Base-by-base conservation (phyloP, 2,888 invertebrate species). In the Palloptera scutellata region DNA sequence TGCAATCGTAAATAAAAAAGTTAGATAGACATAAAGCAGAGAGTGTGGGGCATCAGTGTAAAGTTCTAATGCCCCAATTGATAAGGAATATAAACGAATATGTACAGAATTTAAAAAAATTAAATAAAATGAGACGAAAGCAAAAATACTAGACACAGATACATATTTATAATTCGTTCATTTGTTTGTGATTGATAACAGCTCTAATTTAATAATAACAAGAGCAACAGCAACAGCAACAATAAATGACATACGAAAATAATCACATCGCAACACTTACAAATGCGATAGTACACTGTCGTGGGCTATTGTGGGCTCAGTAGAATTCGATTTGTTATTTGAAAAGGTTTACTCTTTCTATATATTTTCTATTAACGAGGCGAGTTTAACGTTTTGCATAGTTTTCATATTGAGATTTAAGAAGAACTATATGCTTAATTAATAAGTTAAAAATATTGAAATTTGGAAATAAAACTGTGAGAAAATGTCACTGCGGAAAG, bases 401-500 rank as follows among this genome's bases (percentile, higher is more conserved):
- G 15, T 20, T 54, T 62, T 63, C n/a, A n/a, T n/a, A n/a, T n/a
- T n/a, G n/a, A n/a, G n/a, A n/a, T n/a, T n/a, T n/a, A n/a, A n/a
- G n/a, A n/a, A n/a, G 20, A 55, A 61, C 40, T 40, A 51, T 40
- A 30, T 13, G 10, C 52, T 48, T n/a, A n/a, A n/a, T 30, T 15
- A 10, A 19, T 13, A 45, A 15, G 40, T 40, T 2, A 41, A 40
- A 57, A 0, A 57, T 57, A 40, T 15, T 10, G 20, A 54, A 12
- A 54, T 10, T 30, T n/a, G n/a, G n/a, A 45, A 10, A 4, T n/a
- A 15, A 20, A 54, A 54, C 43, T 64, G 1, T 30, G 2, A 30
- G 17, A 66, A 69, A 60, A 71, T 69, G 67, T 76, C 79, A 73
- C 75, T 79, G 68, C 74, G 73, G 58, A 79, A 75, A 66, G 75